Evolutionary conservation across 1,140 invertebrate genomes (phyloP).

Genomic region (Acyrthosiphon pisum): DNA sequence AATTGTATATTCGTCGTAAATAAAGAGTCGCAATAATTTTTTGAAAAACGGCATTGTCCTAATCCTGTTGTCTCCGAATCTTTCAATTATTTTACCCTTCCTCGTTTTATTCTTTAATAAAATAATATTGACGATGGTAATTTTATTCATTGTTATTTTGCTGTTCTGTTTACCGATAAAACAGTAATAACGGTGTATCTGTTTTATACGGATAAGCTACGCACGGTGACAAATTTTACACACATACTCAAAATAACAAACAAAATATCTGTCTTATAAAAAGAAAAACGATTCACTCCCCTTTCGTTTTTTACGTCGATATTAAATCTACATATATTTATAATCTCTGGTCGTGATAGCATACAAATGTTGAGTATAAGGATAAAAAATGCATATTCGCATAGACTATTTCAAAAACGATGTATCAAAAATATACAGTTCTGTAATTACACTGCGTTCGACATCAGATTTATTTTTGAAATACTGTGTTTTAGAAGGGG

Average conservation of each 20-base stretch:
- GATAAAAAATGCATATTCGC: not conserved
- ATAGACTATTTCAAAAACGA: not conserved
- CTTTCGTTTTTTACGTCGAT: not conserved
- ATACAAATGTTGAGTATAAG: not conserved
- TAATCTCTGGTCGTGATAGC: not conserved
- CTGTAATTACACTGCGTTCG: not conserved
- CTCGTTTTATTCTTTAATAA: not conserved
- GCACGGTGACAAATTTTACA: not conserved
- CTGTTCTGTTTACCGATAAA: constrained; percentile 26
- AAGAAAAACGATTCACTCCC: not conserved
- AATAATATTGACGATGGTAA: constrained; percentile 43
- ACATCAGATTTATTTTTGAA: no score
- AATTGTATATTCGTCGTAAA: no score
- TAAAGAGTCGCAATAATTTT: not conserved
- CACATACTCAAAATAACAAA: not conserved
- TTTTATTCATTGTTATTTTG: constrained; percentile 39
- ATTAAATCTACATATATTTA: not conserved
- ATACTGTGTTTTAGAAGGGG: no score
- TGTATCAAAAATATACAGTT: no score
- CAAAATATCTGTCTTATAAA: not conserved
- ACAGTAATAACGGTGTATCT: not conserved
- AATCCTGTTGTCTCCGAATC: not conserved
- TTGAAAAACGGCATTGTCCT: not conserved
- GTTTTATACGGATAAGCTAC: constrained; percentile 14
- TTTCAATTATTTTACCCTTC: not conserved